Evolutionary conservation across 2,797 vertebrate species (phyloP).

Genomic region (Myoxocephalus aenaeus): DNA sequence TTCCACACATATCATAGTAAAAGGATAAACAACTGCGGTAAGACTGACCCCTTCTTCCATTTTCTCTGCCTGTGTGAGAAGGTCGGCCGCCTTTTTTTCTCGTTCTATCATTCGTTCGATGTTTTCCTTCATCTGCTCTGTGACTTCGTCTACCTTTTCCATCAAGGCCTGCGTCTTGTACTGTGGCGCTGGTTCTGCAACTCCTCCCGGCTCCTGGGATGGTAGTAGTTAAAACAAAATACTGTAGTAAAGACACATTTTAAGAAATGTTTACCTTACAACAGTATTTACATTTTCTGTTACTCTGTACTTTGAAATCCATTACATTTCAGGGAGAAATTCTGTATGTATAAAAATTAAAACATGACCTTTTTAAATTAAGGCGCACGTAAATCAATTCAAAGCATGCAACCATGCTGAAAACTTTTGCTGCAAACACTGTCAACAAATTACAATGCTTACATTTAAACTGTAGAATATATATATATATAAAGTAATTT

Average conservation of each 20-base stretch:
- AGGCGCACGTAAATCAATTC: too few relatives aligned
- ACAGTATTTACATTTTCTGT: neutral
- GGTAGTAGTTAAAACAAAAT: neutral
- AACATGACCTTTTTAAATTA: neutral
- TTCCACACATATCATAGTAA: neutral
- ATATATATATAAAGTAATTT: too few relatives aligned
- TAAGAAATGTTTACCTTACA: neutral
- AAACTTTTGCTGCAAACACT: too few relatives aligned
- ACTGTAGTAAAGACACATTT: too few relatives aligned
- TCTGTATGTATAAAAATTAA: neutral
- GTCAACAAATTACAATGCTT: too few relatives aligned
- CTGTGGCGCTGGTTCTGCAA: neutral
- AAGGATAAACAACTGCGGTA: neutral
- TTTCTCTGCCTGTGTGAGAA: neutral
- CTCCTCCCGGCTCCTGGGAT: neutral
- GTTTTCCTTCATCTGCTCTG: neutral
- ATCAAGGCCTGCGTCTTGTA: neutral
- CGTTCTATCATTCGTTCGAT: rapidly evolving
- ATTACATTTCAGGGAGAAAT: neutral
- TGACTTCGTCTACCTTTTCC: neutral
- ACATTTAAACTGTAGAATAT: too few relatives aligned
- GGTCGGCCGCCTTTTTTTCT: neutral
- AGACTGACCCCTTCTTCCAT: neutral
- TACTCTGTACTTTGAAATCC: neutral
- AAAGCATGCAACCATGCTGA: too few relatives aligned